Percentiles rank a stretch among this genome's conserved stretches.
phyloP scores from a whole-genome alignment of 2,888 invertebrate genomes.

The Neocrepidodera transversa region DNA sequence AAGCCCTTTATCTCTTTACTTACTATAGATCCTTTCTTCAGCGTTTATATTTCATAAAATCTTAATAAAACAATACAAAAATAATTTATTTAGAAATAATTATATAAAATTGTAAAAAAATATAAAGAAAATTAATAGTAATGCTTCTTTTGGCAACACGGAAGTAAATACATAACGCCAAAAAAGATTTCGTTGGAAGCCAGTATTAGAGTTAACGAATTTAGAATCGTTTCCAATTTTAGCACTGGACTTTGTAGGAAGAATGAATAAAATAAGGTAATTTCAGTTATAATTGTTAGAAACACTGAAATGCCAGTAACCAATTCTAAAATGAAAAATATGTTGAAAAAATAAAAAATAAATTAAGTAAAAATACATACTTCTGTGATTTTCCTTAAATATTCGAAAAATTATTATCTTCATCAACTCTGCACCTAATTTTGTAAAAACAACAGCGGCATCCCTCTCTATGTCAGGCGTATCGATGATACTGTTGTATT shows the following conservation, averaged over 20 bases:
- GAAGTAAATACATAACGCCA: conserved; percentile 46
- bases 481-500: conserved; percentile 44
- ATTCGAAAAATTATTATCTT: conserved; percentile 48
- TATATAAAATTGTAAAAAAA: too few relatives aligned
- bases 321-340: not conserved
- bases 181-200: conserved; percentile 47
- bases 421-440: conserved; percentile 45
- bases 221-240: conserved; percentile 50
- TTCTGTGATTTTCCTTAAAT: conserved; percentile 48
- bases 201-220: conserved; percentile 45
- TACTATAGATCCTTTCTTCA: too few relatives aligned
- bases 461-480: conserved; percentile 49
- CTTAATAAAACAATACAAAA: too few relatives aligned
- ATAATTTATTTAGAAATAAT: too few relatives aligned
- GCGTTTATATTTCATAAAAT: too few relatives aligned
- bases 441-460: conserved; percentile 47
- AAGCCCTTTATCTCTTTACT: too few relatives aligned
- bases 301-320: conserved; percentile 43
- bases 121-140: too few relatives aligned
- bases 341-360: conserved; percentile 2
- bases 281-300: conserved; percentile 46
- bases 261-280: conserved; percentile 46
- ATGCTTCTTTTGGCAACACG: conserved; percentile 46
- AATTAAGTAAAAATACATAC: conserved; percentile 36
- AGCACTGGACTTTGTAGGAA: conserved; percentile 47